Evolutionary conservation across 2,888 invertebrate genomes (phyloP).

Genomic region (Allygus modestus): DNA sequence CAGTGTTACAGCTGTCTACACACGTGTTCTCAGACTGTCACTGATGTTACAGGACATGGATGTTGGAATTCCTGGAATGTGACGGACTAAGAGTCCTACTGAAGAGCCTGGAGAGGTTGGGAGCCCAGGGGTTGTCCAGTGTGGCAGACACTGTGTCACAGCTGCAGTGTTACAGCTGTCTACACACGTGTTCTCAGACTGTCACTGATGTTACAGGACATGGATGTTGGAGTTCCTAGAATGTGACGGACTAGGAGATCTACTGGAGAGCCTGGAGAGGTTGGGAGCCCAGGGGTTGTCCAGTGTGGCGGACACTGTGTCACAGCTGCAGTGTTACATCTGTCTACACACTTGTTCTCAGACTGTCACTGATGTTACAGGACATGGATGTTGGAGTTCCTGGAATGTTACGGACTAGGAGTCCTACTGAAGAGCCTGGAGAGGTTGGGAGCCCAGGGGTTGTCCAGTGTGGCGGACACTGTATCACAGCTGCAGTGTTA

Average conservation of each 20-base stretch:
- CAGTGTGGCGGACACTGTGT: constrained; percentile 74
- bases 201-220: constrained; percentile 68
- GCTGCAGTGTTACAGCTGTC: constrained; percentile 75
- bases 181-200: no score
- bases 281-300: constrained; percentile 70
- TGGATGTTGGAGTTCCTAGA: constrained; percentile 75
- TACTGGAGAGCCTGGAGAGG: constrained; percentile 74
- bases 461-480: constrained; percentile 73
- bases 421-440: constrained; percentile 74
- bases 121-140: constrained; percentile 67
- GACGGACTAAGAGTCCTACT: constrained; percentile 75
- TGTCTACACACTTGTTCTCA: constrained; percentile 75
- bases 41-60: constrained; percentile 73
- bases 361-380: no score
- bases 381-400: constrained; percentile 75
- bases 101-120: constrained; percentile 74
- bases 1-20: constrained; percentile 75
- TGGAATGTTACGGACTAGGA: constrained; percentile 74
- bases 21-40: no score
- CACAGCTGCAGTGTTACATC: constrained; percentile 75
- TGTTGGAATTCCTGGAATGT: constrained; percentile 74
- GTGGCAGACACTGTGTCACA: constrained; percentile 74
- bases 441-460: constrained; percentile 71
- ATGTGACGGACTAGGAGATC: constrained; percentile 74
- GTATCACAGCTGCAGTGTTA: constrained; percentile 75